phyloP scores from a whole-genome alignment of 2,113 vertebrate genomes.

The Psittacula cyanocephala region DNA sequence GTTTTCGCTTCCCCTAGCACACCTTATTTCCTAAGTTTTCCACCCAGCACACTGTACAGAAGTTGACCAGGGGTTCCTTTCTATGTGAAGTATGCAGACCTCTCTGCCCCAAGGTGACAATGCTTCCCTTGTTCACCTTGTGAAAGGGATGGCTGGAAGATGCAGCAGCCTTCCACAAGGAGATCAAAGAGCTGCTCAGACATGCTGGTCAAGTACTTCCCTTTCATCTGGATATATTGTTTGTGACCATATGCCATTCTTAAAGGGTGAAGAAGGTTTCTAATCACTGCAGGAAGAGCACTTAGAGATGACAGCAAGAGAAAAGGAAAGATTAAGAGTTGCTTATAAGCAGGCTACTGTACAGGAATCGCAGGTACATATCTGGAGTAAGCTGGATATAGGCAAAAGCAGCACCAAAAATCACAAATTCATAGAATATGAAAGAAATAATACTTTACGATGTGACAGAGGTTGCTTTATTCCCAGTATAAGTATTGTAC shows the following conservation, averaged over 20 bases:
- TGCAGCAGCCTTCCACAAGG: constrained; percentile 9
- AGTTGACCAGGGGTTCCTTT: not conserved
- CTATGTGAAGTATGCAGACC: constrained; percentile 38
- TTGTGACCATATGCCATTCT: constrained; percentile 14
- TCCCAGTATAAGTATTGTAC: not conserved
- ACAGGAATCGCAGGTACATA: not conserved
- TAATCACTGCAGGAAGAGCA: constrained; percentile 47
- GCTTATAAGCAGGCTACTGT: not conserved
- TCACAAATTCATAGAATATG: not conserved
- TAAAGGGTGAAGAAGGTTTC: constrained; percentile 44
- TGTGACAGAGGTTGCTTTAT: not conserved
- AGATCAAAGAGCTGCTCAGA: constrained; percentile 67
- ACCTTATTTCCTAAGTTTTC: not conserved
- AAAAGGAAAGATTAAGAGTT: constrained; percentile 31
- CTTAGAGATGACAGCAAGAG: constrained; percentile 5
- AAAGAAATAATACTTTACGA: not conserved
- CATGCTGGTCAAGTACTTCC: constrained; percentile 24
- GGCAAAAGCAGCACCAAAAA: not conserved
- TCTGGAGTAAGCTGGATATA: not conserved
- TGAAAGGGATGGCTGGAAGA: constrained; percentile 24
- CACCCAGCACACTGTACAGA: not conserved
- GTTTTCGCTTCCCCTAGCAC: not conserved
- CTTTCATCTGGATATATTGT: constrained; percentile 68
- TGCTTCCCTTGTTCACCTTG: constrained; percentile 48
- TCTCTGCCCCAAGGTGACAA: constrained; percentile 53